These are phyloP conservation scores for Cervus canadensis DNA, from an alignment of 2,113 vertebrate species.

Conservation along the genomic window DNA sequence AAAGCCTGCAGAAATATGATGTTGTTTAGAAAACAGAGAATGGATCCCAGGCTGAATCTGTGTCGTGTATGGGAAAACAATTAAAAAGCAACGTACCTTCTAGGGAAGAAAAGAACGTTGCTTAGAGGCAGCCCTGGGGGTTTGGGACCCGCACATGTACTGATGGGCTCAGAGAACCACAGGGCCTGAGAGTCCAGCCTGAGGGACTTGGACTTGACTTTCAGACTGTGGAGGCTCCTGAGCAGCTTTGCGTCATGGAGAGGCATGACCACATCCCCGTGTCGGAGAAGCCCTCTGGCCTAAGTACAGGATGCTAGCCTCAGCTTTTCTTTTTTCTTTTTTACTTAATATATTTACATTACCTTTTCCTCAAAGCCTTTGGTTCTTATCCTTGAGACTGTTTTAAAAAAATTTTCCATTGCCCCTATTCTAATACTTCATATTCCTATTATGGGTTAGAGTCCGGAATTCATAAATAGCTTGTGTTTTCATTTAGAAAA, in stretches of 20 bases:
- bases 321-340: background rate
- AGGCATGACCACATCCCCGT: background rate
- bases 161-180: background rate
- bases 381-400: background rate
- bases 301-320: background rate
- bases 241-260: background rate
- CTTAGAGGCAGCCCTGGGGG: background rate
- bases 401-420: background rate
- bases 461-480: background rate
- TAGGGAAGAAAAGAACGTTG: background rate
- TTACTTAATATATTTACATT: background rate
- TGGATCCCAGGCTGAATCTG: background rate
- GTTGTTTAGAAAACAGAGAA: background rate
- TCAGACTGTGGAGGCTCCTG: background rate
- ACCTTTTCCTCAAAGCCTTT: background rate
- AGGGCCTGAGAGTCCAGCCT: background rate
- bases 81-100: background rate
- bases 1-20: background rate
- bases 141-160: accelerated
- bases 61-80: background rate
- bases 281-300: background rate
- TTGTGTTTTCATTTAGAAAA: background rate
- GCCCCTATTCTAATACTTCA: background rate
- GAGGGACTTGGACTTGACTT: background rate
- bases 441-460: background rate